Conservation (phyloP, 2,888 invertebrate species). For the Mythimna albipuncta region DNA sequence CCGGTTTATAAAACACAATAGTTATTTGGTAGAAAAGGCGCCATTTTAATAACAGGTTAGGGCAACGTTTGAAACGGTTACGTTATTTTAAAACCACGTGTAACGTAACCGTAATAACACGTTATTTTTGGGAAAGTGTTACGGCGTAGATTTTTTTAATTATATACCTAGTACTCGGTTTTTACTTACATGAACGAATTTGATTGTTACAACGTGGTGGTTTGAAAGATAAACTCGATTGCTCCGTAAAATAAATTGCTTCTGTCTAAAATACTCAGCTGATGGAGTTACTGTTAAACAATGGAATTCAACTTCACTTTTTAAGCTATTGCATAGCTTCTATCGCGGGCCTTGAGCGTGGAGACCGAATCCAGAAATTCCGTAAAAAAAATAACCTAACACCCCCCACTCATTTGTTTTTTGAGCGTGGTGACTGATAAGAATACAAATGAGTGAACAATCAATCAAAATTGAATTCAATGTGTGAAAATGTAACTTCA, state of each 20-base stretch:
- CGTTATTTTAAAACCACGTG: slow-evolving; percentile 28
- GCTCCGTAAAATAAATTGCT: background rate
- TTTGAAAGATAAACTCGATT: background rate
- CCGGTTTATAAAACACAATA: slow-evolving; percentile 12
- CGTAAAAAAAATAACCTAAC: too few relatives aligned
- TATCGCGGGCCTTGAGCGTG: too few relatives aligned
- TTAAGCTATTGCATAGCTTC: too few relatives aligned
- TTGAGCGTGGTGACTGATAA: too few relatives aligned
- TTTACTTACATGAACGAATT: slow-evolving; percentile 31
- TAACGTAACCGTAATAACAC: slow-evolving; percentile 56
- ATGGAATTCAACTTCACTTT: background rate
- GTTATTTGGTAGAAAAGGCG: slow-evolving; percentile 41
- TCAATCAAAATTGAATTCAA: too few relatives aligned
- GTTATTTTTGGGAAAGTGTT: slow-evolving; percentile 53
- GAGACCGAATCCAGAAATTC: too few relatives aligned
- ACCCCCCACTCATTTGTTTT: too few relatives aligned
- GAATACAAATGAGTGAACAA: too few relatives aligned
- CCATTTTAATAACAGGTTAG: slow-evolving; percentile 47
- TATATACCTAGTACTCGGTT: slow-evolving; percentile 44
- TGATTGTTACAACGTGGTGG: slow-evolving; percentile 21
- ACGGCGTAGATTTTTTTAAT: slow-evolving; percentile 51
- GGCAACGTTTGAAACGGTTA: slow-evolving; percentile 26
- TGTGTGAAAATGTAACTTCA: too few relatives aligned
- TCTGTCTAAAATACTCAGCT: background rate
- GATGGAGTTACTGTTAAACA: background rate